Evolutionary conservation across 2,113 vertebrate species (phyloP), one percentile per base, ranked within the genome.

Genomic region (Azemiops feae): DNA sequence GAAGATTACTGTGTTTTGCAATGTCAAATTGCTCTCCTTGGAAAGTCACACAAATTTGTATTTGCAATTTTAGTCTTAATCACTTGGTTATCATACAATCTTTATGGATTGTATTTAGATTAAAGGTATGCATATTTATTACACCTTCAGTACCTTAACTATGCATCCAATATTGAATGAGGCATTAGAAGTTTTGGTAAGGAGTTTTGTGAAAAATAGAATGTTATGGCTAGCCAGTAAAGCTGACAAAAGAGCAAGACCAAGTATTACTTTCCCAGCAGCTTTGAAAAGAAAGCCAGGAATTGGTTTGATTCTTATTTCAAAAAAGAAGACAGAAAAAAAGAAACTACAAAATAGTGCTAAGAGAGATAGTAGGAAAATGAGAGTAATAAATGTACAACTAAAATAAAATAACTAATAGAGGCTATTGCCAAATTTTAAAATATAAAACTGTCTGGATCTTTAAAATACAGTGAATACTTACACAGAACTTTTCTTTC

Each of bases 401-500:
- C 43, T 50, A 25, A 58, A 30, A 86, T 74, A 47, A 55, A 39
- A 85, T 20, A 81, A 53, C 5, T 87, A 4, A 27, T 89, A 34
- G 60, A 9, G 16, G 7, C 89, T 90, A 22, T 27, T 57, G 89
- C 94, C 92, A 20, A 1, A 58, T 18, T 0, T 54, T 90, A 92
- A 91, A 85, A 3, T 18, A 69, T 92, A 0, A 11, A 18, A 4
- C 81, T 88, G 54, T 25, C 30, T 91, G 55, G 30, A 87, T 93
- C 89, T 91, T 89, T 58, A 50, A 93, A 54, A 5, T 87, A 74
- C 3, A 89, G 27, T 50, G 54, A n/a, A 94, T 58, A 95, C 94
- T 22, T 92, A 85, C 87, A 45, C 25, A 89, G 50, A 55, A 93
- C 34, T 5, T 93, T 92, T 47, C 88, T 93, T 96, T 89, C 95